phyloP scores from a whole-genome alignment of 2,797 vertebrate species.

The Danionella dracula region DNA sequence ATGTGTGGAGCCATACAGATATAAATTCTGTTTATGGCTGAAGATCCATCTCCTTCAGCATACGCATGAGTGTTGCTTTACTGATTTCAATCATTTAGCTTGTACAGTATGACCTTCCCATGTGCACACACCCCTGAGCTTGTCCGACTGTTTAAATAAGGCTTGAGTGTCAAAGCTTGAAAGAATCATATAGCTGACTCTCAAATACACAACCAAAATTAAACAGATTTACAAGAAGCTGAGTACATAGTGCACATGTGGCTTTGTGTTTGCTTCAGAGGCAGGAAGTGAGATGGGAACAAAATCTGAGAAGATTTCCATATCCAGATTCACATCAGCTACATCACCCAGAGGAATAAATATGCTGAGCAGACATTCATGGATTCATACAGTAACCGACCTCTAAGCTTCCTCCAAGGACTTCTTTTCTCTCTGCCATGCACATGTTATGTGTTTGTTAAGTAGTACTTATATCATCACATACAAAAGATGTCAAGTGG shows the following conservation, averaged over 20 bases:
- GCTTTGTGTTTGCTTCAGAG: neutral
- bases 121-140: neutral
- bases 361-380: constrained; percentile 50
- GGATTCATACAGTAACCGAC: neutral
- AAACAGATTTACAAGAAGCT: constrained; percentile 1
- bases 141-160: neutral
- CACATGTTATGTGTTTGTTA: neutral
- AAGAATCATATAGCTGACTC: constrained; percentile 13
- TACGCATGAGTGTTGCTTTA: neutral
- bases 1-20: neutral
- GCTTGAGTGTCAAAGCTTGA: constrained; percentile 25
- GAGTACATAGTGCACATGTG: neutral
- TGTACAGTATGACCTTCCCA: neutral
- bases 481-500: neutral
- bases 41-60: constrained; percentile 32
- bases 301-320: constrained; percentile 44
- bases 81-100: neutral
- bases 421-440: neutral
- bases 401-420: neutral
- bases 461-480: neutral
- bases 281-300: constrained; percentile 6
- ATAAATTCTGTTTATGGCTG: constrained; percentile 57
- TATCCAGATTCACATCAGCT: constrained; percentile 53
- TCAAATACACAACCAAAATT: neutral
- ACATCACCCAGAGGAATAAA: constrained; percentile 37